Conservation (phyloP, 2,888 invertebrate genomes). For the Philhelius pedissequus region DNA sequence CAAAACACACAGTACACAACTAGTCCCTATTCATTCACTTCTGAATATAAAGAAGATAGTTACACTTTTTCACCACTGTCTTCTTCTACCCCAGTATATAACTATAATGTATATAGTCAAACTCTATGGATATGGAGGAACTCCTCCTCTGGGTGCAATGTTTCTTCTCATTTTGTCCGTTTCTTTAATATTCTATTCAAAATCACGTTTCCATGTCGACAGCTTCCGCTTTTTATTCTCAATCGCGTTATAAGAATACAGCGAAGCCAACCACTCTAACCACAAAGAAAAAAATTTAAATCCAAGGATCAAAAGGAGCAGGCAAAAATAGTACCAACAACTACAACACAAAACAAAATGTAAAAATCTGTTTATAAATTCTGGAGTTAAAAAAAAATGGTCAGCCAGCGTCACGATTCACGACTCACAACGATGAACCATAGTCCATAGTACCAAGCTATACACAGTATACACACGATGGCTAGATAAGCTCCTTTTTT, state of each 20-base stretch:
- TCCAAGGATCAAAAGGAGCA: slow-evolving; percentile 44
- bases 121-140: background rate
- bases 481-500: slow-evolving; percentile 34
- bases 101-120: too few species aligned
- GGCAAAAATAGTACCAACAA: slow-evolving; percentile 5
- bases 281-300: slow-evolving; percentile 15
- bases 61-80: slow-evolving; percentile 32
- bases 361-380: slow-evolving; percentile 53
- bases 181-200: slow-evolving; percentile 69
- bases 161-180: slow-evolving; percentile 53
- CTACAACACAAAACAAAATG: background rate
- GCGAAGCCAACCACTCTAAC: slow-evolving; percentile 48
- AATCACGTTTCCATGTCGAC: slow-evolving; percentile 69
- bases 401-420: slow-evolving; percentile 23
- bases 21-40: slow-evolving; percentile 38
- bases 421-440: background rate
- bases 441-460: background rate
- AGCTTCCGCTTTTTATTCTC: slow-evolving; percentile 63
- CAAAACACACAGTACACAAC: background rate
- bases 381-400: slow-evolving; percentile 37
- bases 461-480: slow-evolving; percentile 8
- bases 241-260: slow-evolving; percentile 50
- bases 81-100: background rate
- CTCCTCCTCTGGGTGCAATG: background rate
- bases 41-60: slow-evolving; percentile 60